Evolutionary conservation across 2,797 vertebrate species (phyloP), one percentile per base, ranked within the genome.

Genomic region (Iguana delicatissima): DNA sequence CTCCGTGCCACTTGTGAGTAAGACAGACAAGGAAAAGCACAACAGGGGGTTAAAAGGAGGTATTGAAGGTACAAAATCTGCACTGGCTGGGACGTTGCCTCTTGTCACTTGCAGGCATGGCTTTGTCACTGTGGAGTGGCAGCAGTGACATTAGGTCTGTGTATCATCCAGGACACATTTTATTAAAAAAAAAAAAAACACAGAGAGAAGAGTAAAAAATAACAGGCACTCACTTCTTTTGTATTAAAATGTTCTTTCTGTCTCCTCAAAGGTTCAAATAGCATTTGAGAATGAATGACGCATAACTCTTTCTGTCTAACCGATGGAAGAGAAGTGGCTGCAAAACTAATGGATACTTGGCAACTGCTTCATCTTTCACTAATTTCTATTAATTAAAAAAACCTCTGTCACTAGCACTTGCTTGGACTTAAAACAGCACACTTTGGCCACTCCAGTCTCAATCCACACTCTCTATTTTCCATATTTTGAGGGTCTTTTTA

Each of bases 261-360:
- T 35, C 88, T n/a, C 62, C 84, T 85, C 55, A 91, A 83, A 67
- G 62, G 85, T 82, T 91, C 55, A 90, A 92, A 77, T 73, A 86
- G 55, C n/a, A 92, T 92, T 91, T 88, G 86, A 74, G 59, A 95
- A 91, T 89, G 89, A 92, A 91, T 89, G 89, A 92, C 88, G 89
- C 64, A 86, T 13, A 0, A 32, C 76, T 91, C 80, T 91, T 50
- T 85, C 69, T 50, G 80, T 79, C 57, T 74, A 86, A 87, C 82
- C 90, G 90, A 62, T 85, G 86, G 38, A 32, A 69, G 67, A 93
- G 73, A 26, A 86, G 29, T 90, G 87, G n/a, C 80, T 91, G n/a
- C 81, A 59, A 93, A 94, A 90, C 52, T 92, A 95, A 93, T 24
- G 87, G 12, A 1, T 64, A 85, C 89, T 94, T 93, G 72, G 89